A percentile compares a stretch with the other conserved stretches of the same genome.
phyloP scores from a whole-genome alignment of 2,113 vertebrate species.

The Oncorhynchus mykiss region DNA sequence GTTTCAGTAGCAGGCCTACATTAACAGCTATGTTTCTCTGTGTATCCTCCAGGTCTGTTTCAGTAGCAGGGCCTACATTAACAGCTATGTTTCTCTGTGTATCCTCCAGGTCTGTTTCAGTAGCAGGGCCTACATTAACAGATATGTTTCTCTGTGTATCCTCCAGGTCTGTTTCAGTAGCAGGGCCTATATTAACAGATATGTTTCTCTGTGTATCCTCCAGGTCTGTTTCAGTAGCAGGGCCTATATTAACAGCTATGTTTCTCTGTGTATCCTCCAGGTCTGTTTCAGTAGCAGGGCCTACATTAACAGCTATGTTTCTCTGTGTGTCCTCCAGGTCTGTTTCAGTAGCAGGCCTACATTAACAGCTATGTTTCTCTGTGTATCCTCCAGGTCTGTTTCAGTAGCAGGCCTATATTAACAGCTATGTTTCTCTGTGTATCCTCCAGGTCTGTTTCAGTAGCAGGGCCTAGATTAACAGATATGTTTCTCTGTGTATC shows the following conservation, averaged over 20 bases:
- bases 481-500: not conserved
- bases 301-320: constrained; percentile 84
- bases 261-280: constrained; percentile 56
- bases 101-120: constrained; percentile 81
- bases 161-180: constrained; percentile 85
- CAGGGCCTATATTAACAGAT: constrained; percentile 89
- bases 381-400: constrained; percentile 77
- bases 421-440: not conserved
- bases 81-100: constrained; percentile 69
- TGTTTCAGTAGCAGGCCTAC: constrained; percentile 84
- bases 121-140: constrained; percentile 87
- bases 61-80: constrained; percentile 88
- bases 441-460: constrained; percentile 81
- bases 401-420: no score
- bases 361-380: constrained; percentile 72
- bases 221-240: constrained; percentile 87
- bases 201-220: constrained; percentile 40
- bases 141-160: constrained; percentile 64
- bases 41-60: constrained; percentile 79
- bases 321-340: constrained; percentile 68
- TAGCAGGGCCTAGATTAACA: constrained; percentile 49
- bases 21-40: constrained; percentile 77
- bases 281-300: constrained; percentile 87
- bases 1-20: constrained; percentile 86
- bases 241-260: constrained; percentile 90